Percentiles rank a stretch among this genome's conserved stretches.
Conservation (phyloP, 2,797 vertebrate species). For the Hafferia zeledoni region DNA sequence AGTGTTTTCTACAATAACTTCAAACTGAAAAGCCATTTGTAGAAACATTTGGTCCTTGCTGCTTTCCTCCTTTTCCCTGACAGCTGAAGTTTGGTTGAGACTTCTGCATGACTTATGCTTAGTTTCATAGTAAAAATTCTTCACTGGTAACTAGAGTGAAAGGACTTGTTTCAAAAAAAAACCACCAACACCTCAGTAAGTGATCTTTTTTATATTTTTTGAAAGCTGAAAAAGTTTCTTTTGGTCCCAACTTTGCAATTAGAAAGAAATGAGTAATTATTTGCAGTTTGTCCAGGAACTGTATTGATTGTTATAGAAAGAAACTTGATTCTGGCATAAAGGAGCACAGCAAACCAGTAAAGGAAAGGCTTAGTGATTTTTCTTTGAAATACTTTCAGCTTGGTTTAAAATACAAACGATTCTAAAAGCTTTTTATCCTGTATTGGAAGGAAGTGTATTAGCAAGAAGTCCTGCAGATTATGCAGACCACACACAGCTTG, state of each 20-base stretch:
- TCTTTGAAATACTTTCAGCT: not conserved
- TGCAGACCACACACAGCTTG: constrained; percentile 2
- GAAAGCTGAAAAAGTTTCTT: not conserved
- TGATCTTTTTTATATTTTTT: not conserved
- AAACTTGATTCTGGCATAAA: not conserved
- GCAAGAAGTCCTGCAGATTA: not conserved
- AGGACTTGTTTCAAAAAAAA: not conserved
- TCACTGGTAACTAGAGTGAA: not conserved
- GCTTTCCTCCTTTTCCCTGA: not conserved
- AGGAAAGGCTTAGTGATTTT: not conserved
- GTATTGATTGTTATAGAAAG: not conserved
- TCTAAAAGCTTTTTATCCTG: not conserved
- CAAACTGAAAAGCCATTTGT: not conserved
- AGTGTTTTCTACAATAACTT: not conserved
- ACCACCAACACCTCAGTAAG: not conserved
- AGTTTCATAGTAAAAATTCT: not conserved
- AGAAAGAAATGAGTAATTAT: not conserved
- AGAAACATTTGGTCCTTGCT: not conserved
- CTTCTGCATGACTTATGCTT: not conserved
- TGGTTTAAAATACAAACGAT: constrained; percentile 18
- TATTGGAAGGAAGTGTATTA: not conserved
- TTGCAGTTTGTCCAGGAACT: constrained; percentile 4
- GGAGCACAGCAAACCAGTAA: not conserved
- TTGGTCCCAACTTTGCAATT: not conserved
- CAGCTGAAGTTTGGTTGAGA: not conserved